These are phyloP conservation scores for Procapra przewalskii DNA, from an alignment of 2,113 vertebrate genomes.

Conservation along the genomic window DNA sequence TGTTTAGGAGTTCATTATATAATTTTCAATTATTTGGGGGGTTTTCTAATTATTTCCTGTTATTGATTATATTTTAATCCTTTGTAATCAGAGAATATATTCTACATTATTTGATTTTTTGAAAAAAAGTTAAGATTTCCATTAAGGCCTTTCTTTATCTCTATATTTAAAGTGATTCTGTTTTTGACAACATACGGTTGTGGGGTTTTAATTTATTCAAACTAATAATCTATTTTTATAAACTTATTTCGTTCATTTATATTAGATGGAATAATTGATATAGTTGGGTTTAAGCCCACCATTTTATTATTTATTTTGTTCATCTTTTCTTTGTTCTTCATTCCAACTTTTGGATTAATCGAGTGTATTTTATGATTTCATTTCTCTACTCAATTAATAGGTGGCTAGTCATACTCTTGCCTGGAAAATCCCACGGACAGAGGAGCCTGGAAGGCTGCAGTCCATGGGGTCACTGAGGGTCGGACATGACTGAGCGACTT, in stretches of 20 bases:
- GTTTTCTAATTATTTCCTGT: slow-evolving; percentile 8
- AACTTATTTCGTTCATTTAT: not conserved
- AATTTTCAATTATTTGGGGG: not conserved
- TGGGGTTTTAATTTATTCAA: not conserved
- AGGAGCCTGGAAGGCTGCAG: too few species aligned
- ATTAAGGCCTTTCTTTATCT: not conserved
- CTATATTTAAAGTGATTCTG: not conserved
- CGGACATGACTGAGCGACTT: too few species aligned
- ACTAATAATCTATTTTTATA: not conserved
- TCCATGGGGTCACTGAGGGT: too few species aligned
- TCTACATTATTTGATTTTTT: not conserved
- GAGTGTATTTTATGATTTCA: not conserved
- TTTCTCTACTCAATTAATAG: not conserved
- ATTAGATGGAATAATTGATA: not conserved
- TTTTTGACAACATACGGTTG: not conserved
- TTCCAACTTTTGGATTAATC: not conserved
- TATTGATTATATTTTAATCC: not conserved
- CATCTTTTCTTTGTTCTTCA: not conserved
- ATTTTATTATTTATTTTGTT: not conserved
- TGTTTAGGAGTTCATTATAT: not conserved
- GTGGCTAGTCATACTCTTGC: not conserved
- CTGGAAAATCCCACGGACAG: not conserved
- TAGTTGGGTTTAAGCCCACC: not conserved
- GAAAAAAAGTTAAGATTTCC: not conserved
- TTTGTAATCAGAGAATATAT: not conserved